Evolutionary conservation across 2,113 vertebrate species (phyloP).

Genomic region (Mus spicilegus): DNA sequence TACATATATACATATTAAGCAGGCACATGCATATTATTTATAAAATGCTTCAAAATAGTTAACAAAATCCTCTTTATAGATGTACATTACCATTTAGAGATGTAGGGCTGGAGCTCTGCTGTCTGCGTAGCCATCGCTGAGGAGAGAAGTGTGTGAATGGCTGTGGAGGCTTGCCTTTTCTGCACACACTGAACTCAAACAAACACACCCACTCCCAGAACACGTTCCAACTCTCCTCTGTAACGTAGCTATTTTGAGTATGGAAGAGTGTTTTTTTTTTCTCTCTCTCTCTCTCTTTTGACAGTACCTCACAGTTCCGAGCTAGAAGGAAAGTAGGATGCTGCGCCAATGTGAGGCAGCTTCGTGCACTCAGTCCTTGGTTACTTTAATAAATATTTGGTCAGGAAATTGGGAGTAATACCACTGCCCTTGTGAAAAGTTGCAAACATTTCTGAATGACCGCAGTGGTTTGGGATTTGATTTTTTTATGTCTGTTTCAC

Average conservation of each 20-base stretch:
- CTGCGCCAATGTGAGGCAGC: conserved; percentile 17
- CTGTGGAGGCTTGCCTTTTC: conserved; percentile 70
- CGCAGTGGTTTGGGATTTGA: conserved; percentile 67
- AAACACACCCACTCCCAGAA: conserved; percentile 76
- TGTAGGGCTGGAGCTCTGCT: conserved; percentile 62
- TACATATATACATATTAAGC: conserved; percentile 40
- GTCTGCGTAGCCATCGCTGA: conserved; percentile 59
- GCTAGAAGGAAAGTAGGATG: conserved; percentile 65
- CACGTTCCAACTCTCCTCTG: conserved; percentile 72
- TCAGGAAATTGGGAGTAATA: conserved; percentile 66
- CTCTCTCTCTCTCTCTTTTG: conserved; percentile 22
- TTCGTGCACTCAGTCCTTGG: conserved; percentile 54
- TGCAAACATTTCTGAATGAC: conserved; percentile 74
- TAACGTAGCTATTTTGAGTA: conserved; percentile 69
- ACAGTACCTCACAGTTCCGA: conserved; percentile 65
- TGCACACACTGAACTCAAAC: conserved; percentile 73
- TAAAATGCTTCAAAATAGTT: conserved; percentile 72
- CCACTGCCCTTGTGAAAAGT: conserved; percentile 73
- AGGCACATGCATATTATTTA: conserved; percentile 71
- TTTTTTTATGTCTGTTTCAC: conserved; percentile 63
- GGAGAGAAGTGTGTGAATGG: conserved; percentile 66
- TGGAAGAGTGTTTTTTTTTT: conserved; percentile 26
- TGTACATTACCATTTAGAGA: conserved; percentile 72
- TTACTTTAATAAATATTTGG: conserved; percentile 76
- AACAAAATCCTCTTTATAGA: conserved; percentile 70